These are phyloP conservation scores for Sisyra nigra DNA, from an alignment of 2,888 invertebrate genomes.

Conservation along the genomic window DNA sequence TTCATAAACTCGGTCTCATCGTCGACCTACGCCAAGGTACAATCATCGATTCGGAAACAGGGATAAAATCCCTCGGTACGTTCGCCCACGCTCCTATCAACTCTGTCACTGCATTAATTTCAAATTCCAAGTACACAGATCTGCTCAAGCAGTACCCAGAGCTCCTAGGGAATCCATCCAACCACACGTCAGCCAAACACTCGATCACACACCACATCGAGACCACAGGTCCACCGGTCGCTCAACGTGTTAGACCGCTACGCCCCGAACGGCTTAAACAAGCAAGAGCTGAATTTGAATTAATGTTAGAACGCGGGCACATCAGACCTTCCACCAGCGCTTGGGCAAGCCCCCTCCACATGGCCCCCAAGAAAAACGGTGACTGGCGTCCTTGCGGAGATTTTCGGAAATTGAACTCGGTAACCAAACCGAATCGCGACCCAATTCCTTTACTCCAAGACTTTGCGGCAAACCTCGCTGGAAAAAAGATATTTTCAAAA, in stretches of 20 bases:
- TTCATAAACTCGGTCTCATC: neutral
- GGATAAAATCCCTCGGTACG: neutral
- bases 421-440: constrained; percentile 14
- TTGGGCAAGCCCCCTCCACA: constrained; percentile 15
- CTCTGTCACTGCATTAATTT: neutral
- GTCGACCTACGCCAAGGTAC: neutral
- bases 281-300: constrained; percentile 13
- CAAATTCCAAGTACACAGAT: neutral
- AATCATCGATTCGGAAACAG: constrained; percentile 8
- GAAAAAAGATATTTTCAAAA: constrained; percentile 13
- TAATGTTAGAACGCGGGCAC: constrained; percentile 13
- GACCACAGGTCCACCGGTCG: constrained; percentile 9
- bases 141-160: constrained; percentile 5
- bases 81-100: neutral
- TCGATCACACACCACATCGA: constrained; percentile 6
- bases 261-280: constrained; percentile 1
- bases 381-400: constrained; percentile 17
- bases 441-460: no score
- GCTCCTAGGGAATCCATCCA: neutral
- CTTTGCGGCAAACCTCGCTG: no score
- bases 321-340: constrained; percentile 14
- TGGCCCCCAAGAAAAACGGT: constrained; percentile 14
- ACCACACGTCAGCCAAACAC: neutral
- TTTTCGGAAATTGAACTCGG: constrained; percentile 15
- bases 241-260: constrained; percentile 7